Percentiles rank a stretch among this genome's conserved stretches.
These are phyloP conservation scores for Drosophila recens DNA, from an alignment of 2,888 invertebrate genomes.

Conservation along the genomic window DNA sequence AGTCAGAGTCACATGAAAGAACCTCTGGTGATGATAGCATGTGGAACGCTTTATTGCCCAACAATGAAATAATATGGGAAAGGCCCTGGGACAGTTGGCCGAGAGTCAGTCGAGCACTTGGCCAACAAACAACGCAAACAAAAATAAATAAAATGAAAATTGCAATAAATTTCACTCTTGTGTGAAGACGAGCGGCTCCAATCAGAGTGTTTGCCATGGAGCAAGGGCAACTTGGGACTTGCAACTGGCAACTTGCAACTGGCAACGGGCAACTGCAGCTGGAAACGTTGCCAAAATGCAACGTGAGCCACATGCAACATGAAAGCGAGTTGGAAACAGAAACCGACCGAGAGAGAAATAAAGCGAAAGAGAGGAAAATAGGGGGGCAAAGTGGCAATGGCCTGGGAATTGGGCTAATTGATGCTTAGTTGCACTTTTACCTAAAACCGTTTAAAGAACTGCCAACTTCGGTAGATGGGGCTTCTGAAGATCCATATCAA, in stretches of 20 bases:
- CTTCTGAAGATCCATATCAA: slow-evolving; percentile 53
- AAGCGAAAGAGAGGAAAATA: slow-evolving; percentile 17
- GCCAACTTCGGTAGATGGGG: slow-evolving; percentile 43
- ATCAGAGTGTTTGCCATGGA: slow-evolving; percentile 65
- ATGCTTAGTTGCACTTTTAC: slow-evolving; percentile 85
- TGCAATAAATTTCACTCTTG: slow-evolving; percentile 79
- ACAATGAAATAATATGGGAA: slow-evolving; percentile 72
- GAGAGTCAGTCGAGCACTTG: slow-evolving; percentile 33
- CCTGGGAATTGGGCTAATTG: slow-evolving; percentile 85
- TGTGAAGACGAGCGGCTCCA: slow-evolving; percentile 71
- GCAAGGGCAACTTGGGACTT: slow-evolving; percentile 55
- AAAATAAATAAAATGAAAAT: slow-evolving; percentile 75
- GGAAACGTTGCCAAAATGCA: slow-evolving; percentile 70
- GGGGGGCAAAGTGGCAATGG: slow-evolving; percentile 65
- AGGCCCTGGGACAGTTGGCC: slow-evolving; percentile 43
- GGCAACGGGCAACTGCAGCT: slow-evolving; percentile 36
- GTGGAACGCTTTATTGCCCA: slow-evolving; percentile 56
- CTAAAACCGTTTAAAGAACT: slow-evolving; percentile 78
- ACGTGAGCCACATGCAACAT: slow-evolving; percentile 77
- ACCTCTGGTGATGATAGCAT: slow-evolving; percentile 34
- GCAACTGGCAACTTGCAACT: slow-evolving; percentile 34
- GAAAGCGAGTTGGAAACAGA: slow-evolving; percentile 65
- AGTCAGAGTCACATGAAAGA: slow-evolving; percentile 45
- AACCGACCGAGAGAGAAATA: slow-evolving; percentile 32
- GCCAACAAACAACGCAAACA: slow-evolving; percentile 5